Base-by-base conservation (phyloP, 1,140 invertebrate species). In the Asbolus verrucosus region DNA sequence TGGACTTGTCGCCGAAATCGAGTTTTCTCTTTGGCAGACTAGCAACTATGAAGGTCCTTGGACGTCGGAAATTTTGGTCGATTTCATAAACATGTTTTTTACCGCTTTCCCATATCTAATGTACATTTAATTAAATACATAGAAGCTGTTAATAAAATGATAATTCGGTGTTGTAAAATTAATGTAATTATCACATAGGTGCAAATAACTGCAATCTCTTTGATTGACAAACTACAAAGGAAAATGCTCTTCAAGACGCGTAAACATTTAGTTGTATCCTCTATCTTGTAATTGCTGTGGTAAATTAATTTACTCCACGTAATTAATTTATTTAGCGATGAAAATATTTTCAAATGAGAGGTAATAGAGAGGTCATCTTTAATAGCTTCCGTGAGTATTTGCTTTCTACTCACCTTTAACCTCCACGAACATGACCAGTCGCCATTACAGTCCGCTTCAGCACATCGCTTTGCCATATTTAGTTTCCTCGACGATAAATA, bases 331-430 rank as follows among this genome's bases (percentile, higher is more conserved):
- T 54, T 54, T 54, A n/a, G 46, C 46, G 43, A 4, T 54, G 46
- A 30, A 54, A 27, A 11, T 54, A 24, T 54, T 54, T 54, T 54
- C 19, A 54, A 54, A 30, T 14, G 14, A 24, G 16, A 46, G 41
- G 21, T 54, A 54, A 18, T 13, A 54, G 21, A 54, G 46, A 54
- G 46, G 46, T 54, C 46, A 54, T 30, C 19, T 2, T n/a, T 27
- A 54, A 27, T 27, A 24, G 46, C 46, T 54, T 54, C 46, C 46
- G 46, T 14, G 46, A 54, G 14, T 54, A 54, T 27, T 54, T 54
- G 46, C 46, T 54, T 54, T 54, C 46, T 54, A 54, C 19, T 54
- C 46, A 54, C 46, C 46, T 54, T 27, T 54, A 27, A 54, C 46
- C 46, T 54, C 46, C 11, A 2, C 21, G 21, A 13, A 54, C 46